Evolutionary conservation across 2,797 vertebrate genomes (phyloP).

Genomic region (Malacoraja senta): DNA sequence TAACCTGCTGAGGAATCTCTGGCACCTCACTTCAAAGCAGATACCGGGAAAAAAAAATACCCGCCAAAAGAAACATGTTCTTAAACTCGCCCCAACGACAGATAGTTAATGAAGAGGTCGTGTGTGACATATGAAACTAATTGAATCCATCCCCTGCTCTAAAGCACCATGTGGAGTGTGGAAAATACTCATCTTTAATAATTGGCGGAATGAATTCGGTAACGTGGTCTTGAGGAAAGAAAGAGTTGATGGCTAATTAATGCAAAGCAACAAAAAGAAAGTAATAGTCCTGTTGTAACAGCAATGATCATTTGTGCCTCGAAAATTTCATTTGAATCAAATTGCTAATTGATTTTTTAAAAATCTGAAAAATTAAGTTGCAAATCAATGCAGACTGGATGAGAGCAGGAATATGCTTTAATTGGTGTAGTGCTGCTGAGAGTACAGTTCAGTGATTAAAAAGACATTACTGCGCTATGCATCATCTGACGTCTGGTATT

Average conservation of each 20-base stretch:
- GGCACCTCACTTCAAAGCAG: not conserved
- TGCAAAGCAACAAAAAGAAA: not conserved
- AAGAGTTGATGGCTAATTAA: not conserved
- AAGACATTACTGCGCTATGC: slow-evolving; percentile 3
- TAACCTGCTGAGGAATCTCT: not conserved
- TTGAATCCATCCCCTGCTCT: not conserved
- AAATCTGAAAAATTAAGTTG: slow-evolving; percentile 27
- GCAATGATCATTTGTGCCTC: not conserved
- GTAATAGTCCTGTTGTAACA: not conserved
- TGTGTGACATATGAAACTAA: not conserved
- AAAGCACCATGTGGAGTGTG: not conserved
- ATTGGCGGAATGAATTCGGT: not conserved
- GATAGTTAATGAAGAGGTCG: slow-evolving; percentile 4
- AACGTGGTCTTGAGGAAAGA: not conserved
- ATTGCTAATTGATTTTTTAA: slow-evolving; percentile 29
- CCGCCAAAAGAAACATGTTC: not conserved
- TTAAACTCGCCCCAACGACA: not conserved
- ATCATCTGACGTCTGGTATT: slow-evolving; percentile 22
- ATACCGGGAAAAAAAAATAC: not conserved
- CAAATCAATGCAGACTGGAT: not conserved
- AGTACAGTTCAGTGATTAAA: slow-evolving; percentile 19
- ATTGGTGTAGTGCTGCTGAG: not conserved
- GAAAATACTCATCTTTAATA: not conserved
- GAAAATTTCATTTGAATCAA: slow-evolving; percentile 22
- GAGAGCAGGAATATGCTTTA: slow-evolving; percentile 12